Evolutionary conservation across 2,113 vertebrate genomes (phyloP), one percentile per base, ranked within the genome.

Genomic region (Microcebus griseorufus): DNA sequence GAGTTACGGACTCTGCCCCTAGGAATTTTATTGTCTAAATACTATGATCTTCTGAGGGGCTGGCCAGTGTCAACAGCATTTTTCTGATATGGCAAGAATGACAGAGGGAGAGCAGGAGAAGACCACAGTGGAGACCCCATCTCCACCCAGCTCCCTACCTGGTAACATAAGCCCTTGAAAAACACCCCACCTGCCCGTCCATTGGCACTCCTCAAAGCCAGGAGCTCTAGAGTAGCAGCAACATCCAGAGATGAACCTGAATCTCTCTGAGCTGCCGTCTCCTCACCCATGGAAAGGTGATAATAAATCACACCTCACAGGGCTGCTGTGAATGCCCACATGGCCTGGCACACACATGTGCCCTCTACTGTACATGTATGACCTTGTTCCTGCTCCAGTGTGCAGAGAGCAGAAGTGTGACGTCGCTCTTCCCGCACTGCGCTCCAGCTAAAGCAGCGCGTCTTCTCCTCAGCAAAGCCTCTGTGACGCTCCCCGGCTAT

Each of bases 331-430:
- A 45, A 17, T 39, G 23, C 25, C 62, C 0, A 2, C 2, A 3
- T 2, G 0, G 4, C 20, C 42, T 22, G 10, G 32, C 29, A 51
- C 13, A 62, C 25, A 27, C 1, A 9, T 11, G 4, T 1, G 34
- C 20, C 34, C 34, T 70, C 34, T 70, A 20, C 34, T 37, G 1
- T 37, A 70, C 67, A 70, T 8, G n/a, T 20, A 20, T 9, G 34
- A n/a, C 34, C 67, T 29, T 10, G 37, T 23, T 60, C 17, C 42
- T 17, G 37, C 55, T 45, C 45, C 18, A n/a, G 51, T 4, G 0
- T 32, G 39, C 27, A 34, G 16, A 76, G 25, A 58, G 23, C 67
- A 37, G 6, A 23, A 16, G 6, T 18, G 39, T n/a, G 60, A 12
- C 5, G 1, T 8, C 6, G 3, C 32, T 93, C 53, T 25, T 48